phyloP scores from a whole-genome alignment of 30 jellyfish, hydroid and myxozoan genomes.

The Aurelia aurita region DNA sequence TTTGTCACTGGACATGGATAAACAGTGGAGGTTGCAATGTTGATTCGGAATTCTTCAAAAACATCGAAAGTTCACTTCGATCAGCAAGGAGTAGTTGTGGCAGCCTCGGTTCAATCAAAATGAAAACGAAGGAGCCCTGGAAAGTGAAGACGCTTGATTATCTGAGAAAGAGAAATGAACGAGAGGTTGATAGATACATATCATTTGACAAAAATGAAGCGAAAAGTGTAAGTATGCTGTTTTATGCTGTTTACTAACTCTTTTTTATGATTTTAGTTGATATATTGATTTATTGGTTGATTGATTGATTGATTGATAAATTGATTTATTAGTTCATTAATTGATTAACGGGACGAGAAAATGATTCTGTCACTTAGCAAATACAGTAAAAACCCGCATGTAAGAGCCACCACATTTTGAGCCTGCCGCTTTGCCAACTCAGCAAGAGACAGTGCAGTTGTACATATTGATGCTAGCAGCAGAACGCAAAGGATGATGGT shows the following conservation, averaged over 20 bases:
- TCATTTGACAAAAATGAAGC: conserved; percentile 18
- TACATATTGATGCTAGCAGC: too few species aligned
- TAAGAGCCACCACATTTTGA: too few species aligned
- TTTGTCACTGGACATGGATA: conserved; percentile 73
- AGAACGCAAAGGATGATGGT: too few species aligned
- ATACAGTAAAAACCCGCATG: too few species aligned
- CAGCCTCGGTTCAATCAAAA: conserved; percentile 27
- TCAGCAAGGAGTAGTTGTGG: conserved; percentile 38
- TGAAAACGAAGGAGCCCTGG: conserved; percentile 35
- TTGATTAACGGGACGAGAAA: too few species aligned
- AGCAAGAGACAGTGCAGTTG: too few species aligned
- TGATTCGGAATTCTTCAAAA: conserved; percentile 49
- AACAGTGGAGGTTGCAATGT: conserved; percentile 88
- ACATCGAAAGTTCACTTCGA: conserved; percentile 4
- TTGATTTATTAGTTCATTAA: too few species aligned
- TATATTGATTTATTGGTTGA: too few species aligned
- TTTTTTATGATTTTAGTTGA: too few species aligned
- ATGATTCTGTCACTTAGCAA: too few species aligned
- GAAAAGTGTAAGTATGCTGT: conserved; percentile 10
- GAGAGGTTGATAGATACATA: conserved; percentile 41
- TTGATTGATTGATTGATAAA: too few species aligned
- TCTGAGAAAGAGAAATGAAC: conserved; percentile 54
- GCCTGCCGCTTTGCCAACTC: too few species aligned
- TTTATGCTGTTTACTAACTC: not conserved
- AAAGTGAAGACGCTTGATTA: conserved; percentile 35